Evolutionary conservation across 1,140 invertebrate genomes (phyloP), one percentile per base, ranked within the genome.

Genomic region (Leptinotarsa lineolata): DNA sequence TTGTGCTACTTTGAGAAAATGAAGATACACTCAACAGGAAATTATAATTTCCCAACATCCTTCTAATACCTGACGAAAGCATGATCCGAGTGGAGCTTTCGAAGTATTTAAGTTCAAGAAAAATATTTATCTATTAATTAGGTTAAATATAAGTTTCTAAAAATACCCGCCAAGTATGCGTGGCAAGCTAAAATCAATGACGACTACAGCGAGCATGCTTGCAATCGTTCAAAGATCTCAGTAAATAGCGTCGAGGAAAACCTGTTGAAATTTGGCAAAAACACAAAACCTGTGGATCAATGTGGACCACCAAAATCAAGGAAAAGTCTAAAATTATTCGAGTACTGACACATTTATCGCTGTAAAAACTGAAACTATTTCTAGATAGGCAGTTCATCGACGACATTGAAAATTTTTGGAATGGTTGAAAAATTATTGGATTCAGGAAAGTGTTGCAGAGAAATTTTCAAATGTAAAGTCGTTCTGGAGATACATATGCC

Each of bases 231-330:
- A 68, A 68, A 68, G 67, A 54, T 54, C 48, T 45, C 67, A 68
- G 15, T 5, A 54, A 21, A 18, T 18, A 68, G 15, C 69, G 69
- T 74, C 73, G 68, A 74, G 63, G 70, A 74, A 74, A 66, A 74
- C 73, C 73, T 74, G 73, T 74, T 74, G 70, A 74, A 74, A 68
- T 71, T 74, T 74, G 73, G 73, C 73, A 74, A 54, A 70, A 59
- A 58, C 44, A 71, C 73, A 74, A 74, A n/a, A 63, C 24, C 24
- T 61, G 59, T 63, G 59, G 30, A 68, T 54, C 24, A 58, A 45
- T 68, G 67, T 68, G 22, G 64, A 66, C 64, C 64, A 66, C 64
- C 30, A 39, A 39, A 66, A 39, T 44, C 64, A 66, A 66, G 64
- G 39, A 66, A 66, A 66, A 39, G 22, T 54, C 48, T 54, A 54